Conservation (phyloP, 2,797 vertebrate species). For the Onychomys torridus region DNA sequence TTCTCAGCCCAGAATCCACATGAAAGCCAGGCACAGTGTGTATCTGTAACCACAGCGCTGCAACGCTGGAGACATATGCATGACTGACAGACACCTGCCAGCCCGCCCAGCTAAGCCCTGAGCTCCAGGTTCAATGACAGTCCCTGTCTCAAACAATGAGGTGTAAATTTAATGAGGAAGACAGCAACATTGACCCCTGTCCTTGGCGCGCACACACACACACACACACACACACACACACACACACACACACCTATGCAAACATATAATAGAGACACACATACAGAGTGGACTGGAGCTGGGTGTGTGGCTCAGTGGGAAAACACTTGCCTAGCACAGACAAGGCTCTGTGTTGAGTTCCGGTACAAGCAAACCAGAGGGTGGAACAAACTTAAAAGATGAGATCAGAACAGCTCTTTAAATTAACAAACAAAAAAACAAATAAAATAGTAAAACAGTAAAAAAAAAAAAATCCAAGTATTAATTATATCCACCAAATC, state of each 20-base stretch:
- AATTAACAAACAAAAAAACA: not conserved
- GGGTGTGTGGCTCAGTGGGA: not conserved
- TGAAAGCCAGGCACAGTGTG: not conserved
- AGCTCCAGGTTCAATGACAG: not conserved
- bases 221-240: too few species aligned
- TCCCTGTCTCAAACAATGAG: not conserved
- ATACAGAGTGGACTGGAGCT: not conserved
- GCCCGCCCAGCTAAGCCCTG: not conserved
- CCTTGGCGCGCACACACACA: accelerated
- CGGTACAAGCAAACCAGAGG: not conserved
- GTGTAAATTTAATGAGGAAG: not conserved
- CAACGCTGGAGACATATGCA: not conserved
- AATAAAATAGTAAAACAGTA: not conserved
- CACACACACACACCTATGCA: too few species aligned
- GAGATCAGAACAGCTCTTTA: not conserved
- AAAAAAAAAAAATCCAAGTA: not conserved
- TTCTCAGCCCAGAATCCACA: not conserved
- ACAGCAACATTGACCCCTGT: not conserved
- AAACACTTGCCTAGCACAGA: not conserved
- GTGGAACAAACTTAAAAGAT: not conserved
- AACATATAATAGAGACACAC: too few species aligned
- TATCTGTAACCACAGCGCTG: too few species aligned
- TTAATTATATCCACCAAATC: constrained; percentile 21
- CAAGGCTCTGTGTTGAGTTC: not conserved
- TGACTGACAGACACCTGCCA: not conserved